Evolutionary conservation across 2,113 vertebrate genomes (phyloP).

Genomic region (Pseudolaguvia tuberculata): DNA sequence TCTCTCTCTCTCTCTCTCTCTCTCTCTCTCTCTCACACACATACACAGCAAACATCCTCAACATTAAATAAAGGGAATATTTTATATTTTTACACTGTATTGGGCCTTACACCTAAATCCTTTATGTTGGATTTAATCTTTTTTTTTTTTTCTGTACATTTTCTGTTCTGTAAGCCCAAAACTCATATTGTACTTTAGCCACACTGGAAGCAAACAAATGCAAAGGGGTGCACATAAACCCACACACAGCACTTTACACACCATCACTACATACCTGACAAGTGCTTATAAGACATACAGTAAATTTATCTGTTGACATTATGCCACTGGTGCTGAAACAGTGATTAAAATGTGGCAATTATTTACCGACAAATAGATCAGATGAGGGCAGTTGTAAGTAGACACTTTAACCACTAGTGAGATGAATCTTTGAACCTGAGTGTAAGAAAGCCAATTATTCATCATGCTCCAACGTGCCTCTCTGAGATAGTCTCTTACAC

Average conservation of each 20-base stretch:
- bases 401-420: constrained; percentile 52
- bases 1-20: neutral
- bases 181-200: constrained; percentile 67
- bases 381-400: constrained; percentile 45
- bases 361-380: constrained; percentile 16
- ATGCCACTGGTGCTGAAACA: constrained; percentile 60
- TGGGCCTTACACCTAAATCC: neutral
- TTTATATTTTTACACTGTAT: neutral
- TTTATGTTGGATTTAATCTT: no score
- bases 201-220: constrained; percentile 68
- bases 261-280: constrained; percentile 64
- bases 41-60: constrained; percentile 4
- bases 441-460: constrained; percentile 18
- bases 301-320: constrained; percentile 20
- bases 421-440: neutral
- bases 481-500: constrained; percentile 5
- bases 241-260: constrained; percentile 64
- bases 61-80: neutral
- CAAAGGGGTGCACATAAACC: constrained; percentile 45
- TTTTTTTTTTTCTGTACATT: constrained; percentile 28
- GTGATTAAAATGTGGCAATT: constrained; percentile 23
- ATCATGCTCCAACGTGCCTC: neutral
- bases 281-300: constrained; percentile 68
- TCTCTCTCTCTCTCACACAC: constrained; percentile 30
- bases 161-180: constrained; percentile 44